Conservation (phyloP, 2,113 vertebrate species). For the Pristiophorus japonicus region DNA sequence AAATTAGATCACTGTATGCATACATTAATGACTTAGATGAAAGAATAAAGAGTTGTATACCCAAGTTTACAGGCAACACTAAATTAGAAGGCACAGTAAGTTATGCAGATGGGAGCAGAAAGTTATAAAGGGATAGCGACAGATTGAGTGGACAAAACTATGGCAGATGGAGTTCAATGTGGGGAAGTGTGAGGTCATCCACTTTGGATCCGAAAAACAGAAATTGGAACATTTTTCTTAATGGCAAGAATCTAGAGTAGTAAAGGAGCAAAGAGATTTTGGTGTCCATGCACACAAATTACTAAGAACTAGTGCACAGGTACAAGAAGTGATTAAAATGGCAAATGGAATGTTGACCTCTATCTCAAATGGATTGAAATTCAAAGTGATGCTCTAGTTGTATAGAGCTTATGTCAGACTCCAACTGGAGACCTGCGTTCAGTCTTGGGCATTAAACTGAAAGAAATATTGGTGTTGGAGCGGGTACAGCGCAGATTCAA, state of each 20-base stretch:
- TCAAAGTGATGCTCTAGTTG: neutral
- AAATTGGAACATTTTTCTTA: neutral
- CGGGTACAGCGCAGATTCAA: neutral
- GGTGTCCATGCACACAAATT: neutral
- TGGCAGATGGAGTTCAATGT: too few relatives aligned
- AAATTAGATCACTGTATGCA: neutral
- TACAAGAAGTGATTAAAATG: neutral
- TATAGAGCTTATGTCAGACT: neutral
- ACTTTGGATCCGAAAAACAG: too few relatives aligned
- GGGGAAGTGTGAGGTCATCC: too few relatives aligned
- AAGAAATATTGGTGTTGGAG: neutral
- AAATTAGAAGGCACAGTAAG: too few relatives aligned
- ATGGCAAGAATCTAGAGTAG: neutral
- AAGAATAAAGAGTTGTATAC: too few relatives aligned
- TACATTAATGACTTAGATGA: neutral
- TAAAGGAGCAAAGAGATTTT: neutral
- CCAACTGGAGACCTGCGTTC: neutral
- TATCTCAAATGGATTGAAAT: neutral
- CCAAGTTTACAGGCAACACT: too few relatives aligned
- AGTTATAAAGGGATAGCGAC: too few relatives aligned
- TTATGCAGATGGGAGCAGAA: too few relatives aligned
- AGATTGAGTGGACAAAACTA: too few relatives aligned
- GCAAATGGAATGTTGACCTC: too few relatives aligned
- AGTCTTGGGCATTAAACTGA: neutral
- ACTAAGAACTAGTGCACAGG: neutral